These are phyloP conservation scores for Arrhopalites spinosus DNA, from an alignment of 2,888 invertebrate genomes.

Conservation along the genomic window DNA sequence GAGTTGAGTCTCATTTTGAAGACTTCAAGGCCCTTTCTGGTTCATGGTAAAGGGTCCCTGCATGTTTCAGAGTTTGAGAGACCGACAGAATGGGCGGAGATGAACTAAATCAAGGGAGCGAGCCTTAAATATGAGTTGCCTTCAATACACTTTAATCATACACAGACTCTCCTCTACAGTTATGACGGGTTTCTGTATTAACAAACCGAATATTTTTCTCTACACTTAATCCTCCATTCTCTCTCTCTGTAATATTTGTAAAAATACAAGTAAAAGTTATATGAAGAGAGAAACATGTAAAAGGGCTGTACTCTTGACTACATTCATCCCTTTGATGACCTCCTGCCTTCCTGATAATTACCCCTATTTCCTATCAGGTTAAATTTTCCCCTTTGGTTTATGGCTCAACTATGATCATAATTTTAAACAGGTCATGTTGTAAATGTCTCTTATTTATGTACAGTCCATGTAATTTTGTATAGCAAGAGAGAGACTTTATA, in stretches of 20 bases:
- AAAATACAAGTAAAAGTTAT: neutral
- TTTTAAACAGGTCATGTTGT: conserved; percentile 15
- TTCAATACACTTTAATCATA: neutral
- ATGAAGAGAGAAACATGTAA: neutral
- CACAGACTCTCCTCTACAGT: neutral
- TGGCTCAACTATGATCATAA: conserved; percentile 23
- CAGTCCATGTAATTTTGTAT: too few relatives aligned
- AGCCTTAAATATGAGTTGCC: conserved; percentile 21
- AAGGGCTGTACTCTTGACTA: neutral
- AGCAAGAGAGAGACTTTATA: too few relatives aligned
- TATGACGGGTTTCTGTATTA: neutral
- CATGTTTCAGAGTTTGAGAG: neutral
- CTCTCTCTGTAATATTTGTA: neutral
- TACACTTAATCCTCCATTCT: neutral
- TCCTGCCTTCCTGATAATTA: conserved; percentile 35
- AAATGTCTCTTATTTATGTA: too few relatives aligned
- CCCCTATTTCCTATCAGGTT: conserved; percentile 24
- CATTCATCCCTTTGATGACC: conserved; percentile 30
- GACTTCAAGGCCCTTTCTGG: conserved; percentile 26
- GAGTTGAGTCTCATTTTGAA: neutral
- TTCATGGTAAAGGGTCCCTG: conserved; percentile 3
- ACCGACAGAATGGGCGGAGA: conserved; percentile 32
- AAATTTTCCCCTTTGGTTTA: conserved; percentile 23
- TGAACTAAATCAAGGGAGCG: conserved; percentile 31
- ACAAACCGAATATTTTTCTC: neutral